Percentiles rank a stretch among this genome's conserved stretches.
phyloP scores from a whole-genome alignment of 2,888 invertebrate genomes.

The Microctonus hyperodae region DNA sequence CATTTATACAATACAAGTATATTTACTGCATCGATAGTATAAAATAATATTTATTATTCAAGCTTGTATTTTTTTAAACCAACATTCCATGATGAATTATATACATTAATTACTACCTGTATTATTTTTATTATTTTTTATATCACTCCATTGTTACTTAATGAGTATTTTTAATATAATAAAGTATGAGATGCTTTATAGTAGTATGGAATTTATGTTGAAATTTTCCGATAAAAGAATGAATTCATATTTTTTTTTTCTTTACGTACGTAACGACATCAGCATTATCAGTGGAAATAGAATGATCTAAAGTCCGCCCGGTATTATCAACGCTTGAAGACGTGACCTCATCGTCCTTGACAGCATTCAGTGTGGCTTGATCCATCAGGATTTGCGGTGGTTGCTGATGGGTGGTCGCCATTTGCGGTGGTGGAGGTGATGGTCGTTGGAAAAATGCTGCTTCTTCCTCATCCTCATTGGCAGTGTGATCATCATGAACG shows the following conservation, averaged over 20 bases:
- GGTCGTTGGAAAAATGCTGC: constrained; percentile 68
- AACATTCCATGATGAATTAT: neutral
- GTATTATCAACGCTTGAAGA: constrained; percentile 41
- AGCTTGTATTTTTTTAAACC: neutral
- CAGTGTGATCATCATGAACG: constrained; percentile 35
- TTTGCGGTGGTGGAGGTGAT: constrained; percentile 63
- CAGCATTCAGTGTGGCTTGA: constrained; percentile 34
- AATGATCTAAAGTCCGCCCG: constrained; percentile 36
- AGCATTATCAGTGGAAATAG: constrained; percentile 39
- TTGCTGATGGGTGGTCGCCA: constrained; percentile 52
- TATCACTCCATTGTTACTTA: neutral
- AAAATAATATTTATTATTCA: constrained; percentile 1
- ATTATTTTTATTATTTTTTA: neutral
- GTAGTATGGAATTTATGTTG: too few relatives aligned
- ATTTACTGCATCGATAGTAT: neutral
- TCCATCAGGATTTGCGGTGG: constrained; percentile 49
- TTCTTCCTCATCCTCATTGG: constrained; percentile 66
- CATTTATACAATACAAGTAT: too few relatives aligned
- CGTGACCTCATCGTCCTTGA: constrained; percentile 46
- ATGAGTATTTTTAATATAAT: too few relatives aligned
- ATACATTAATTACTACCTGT: too few relatives aligned
- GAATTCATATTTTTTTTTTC: neutral
- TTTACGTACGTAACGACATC: constrained; percentile 52
- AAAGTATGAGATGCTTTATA: too few relatives aligned
- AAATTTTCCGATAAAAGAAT: too few relatives aligned